Percentiles rank a stretch among this genome's conserved stretches.
Conservation (phyloP, 2,797 vertebrate genomes). For the Melanotaenia trifasciata region DNA sequence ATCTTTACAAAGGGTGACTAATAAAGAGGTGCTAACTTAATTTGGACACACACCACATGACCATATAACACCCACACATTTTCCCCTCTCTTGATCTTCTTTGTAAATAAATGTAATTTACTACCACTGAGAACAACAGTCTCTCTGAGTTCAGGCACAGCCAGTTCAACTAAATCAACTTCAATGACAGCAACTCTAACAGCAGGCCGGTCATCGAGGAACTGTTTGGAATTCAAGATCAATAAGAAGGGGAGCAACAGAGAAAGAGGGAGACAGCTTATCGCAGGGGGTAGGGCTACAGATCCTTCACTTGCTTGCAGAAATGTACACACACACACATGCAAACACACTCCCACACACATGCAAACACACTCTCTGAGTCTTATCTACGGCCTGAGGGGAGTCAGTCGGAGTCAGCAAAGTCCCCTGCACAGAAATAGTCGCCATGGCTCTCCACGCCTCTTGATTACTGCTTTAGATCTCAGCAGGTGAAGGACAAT, state of each 20-base stretch:
- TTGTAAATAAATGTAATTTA: conserved; percentile 74
- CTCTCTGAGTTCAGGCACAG: conserved; percentile 46
- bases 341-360: conserved; percentile 27
- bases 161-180: conserved; percentile 66
- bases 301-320: conserved; percentile 30
- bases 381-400: conserved; percentile 67
- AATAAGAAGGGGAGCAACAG: conserved; percentile 33
- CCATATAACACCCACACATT: conserved; percentile 45
- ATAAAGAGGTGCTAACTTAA: conserved; percentile 1
- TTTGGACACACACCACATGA: conserved; percentile 22
- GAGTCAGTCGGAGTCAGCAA: conserved; percentile 44
- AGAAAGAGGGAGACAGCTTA: conserved; percentile 31
- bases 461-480: conserved; percentile 72
- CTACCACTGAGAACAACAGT: conserved; percentile 48
- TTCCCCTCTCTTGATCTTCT: conserved; percentile 29
- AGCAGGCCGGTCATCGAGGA: conserved; percentile 62
- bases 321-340: conserved; percentile 28
- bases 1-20: conserved; percentile 5
- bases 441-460: conserved; percentile 53
- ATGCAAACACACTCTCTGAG: conserved; percentile 30
- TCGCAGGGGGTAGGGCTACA: conserved; percentile 23
- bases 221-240: conserved; percentile 54
- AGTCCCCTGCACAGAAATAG: conserved; percentile 53
- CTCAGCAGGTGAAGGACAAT: conserved; percentile 72
- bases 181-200: conserved; percentile 48